Conservation (phyloP, 2,797 vertebrate genomes). For the Momotus momota region DNA sequence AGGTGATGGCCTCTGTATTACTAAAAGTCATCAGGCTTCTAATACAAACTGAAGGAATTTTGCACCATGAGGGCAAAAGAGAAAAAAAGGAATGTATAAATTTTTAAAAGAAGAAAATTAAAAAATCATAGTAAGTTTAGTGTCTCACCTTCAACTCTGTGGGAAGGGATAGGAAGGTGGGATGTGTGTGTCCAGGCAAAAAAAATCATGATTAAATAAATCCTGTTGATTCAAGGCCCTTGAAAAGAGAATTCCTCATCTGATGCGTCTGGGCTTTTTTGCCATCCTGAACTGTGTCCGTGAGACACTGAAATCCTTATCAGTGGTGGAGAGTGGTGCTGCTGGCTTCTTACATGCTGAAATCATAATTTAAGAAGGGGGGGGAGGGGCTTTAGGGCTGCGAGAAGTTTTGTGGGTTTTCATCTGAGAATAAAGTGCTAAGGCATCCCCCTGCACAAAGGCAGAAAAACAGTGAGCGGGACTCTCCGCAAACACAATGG, state of each 20-base stretch:
- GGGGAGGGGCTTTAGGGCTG: not conserved
- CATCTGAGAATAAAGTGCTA: conserved; percentile 22
- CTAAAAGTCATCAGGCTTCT: conserved; percentile 59
- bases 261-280: not conserved
- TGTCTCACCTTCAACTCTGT: not conserved
- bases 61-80: conserved; percentile 14
- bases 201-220: not conserved
- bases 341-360: not conserved
- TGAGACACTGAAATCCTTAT: not conserved
- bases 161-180: not conserved
- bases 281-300: not conserved
- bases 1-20: not conserved
- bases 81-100: not conserved
- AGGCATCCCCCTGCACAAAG: not conserved
- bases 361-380: not conserved
- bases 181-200: not conserved
- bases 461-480: conserved; percentile 43
- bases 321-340: not conserved
- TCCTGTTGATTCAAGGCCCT: not conserved
- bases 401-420: conserved; percentile 22
- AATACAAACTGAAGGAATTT: conserved; percentile 6
- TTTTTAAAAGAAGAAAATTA: not conserved
- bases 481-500: conserved; percentile 63
- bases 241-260: not conserved
- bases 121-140: not conserved